Evolutionary conservation across 1,140 invertebrate species (phyloP).

Genomic region (Caligus rogercresseyi): DNA sequence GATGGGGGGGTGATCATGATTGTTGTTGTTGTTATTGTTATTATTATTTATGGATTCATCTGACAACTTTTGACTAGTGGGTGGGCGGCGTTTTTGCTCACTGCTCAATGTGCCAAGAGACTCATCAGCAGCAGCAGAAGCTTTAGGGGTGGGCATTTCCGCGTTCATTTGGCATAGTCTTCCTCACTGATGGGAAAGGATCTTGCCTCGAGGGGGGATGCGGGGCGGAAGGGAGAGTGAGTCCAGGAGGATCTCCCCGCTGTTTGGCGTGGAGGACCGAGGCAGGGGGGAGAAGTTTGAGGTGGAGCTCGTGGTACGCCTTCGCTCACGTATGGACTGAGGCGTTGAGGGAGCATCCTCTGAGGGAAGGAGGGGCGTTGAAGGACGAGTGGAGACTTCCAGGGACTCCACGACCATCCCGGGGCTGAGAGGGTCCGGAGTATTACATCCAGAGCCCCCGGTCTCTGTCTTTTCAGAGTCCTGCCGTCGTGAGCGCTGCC

Average conservation of each 20-base stretch:
- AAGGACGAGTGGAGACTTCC: conserved; percentile 6
- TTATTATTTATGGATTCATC: too few species aligned
- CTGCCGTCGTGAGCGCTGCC: neutral
- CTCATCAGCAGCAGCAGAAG: too few species aligned
- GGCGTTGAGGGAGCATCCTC: neutral
- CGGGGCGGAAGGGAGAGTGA: neutral
- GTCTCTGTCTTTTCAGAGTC: neutral
- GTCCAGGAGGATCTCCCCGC: neutral
- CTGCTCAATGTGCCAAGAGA: too few species aligned
- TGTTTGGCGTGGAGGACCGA: conserved; percentile 5
- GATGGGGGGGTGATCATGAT: too few species aligned
- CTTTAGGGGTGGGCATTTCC: conserved; percentile 2
- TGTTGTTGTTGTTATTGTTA: neutral
- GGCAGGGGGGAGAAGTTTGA: neutral
- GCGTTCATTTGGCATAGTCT: neutral
- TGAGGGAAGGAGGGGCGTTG: neutral
- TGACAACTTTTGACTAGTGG: too few species aligned
- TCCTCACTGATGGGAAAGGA: neutral
- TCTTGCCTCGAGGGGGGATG: neutral
- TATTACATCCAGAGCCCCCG: conserved; percentile 1
- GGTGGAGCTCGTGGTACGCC: neutral
- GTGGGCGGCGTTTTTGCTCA: too few species aligned
- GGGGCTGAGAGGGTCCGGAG: conserved; percentile 7
- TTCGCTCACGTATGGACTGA: neutral
- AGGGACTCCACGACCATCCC: neutral